Base-by-base conservation (phyloP, 2,888 invertebrate species). In the Anthophora plumipes region DNA sequence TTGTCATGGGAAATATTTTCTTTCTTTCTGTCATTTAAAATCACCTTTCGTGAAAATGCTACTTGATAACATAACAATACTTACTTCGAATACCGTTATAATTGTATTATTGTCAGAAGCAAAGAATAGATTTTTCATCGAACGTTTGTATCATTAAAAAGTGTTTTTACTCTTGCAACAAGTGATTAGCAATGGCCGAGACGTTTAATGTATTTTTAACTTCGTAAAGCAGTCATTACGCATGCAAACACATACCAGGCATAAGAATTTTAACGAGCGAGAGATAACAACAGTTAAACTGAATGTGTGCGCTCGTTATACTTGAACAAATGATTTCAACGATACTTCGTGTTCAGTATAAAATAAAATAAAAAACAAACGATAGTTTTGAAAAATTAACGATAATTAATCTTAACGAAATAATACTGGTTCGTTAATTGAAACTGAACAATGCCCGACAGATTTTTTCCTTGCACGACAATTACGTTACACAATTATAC, bases 401-500 rank as follows among this genome's bases (percentile, higher is more conserved):
- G 37, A n/a, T 54, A 48, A 63, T 20, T 31, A 20, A 12, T 71
- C 31, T 5, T 37, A 50, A 48, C 8, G 43, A 75, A 37, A 43
- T 48, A 68, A 46, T 20, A 1, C 25, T 11, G 0, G 20, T 22
- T 14, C 41, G 68, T 59, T 63, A 69, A 72, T 77, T 70, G 37
- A 20, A 52, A 66, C 8, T n/a, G 57, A 39, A 17, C 50, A 12
- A 8, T 14, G 6, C 7, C 1, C 12, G 11, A 20, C 48, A 59
- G 31, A n/a, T n/a, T n/a, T 43, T 60, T 55, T 54, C 22, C 8
- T n/a, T 54, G 8, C n/a, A 11, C 55, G 50, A 63, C 63, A 80
- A 77, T 67, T 70, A 59, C 11, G 41, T 79, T 25, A 69, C 25
- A 31, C 68, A 82, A 82, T 85, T 72, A 39, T 46, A 39, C 68